These are phyloP conservation scores for Diplodus sargus DNA, from an alignment of 2,797 vertebrate species.

Conservation along the genomic window DNA sequence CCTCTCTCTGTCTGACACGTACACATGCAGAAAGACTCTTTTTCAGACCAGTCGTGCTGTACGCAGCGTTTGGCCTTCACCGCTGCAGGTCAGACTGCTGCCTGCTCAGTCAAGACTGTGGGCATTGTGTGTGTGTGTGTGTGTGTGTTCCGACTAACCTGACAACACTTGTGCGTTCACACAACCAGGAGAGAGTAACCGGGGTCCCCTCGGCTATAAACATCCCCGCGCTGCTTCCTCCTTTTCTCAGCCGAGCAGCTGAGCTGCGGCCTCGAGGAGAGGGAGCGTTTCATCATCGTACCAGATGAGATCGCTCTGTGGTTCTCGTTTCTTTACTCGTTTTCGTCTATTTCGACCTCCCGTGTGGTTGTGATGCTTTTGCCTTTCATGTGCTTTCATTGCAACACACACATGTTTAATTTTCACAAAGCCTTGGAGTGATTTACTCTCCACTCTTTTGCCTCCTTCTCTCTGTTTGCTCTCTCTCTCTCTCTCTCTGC, in stretches of 20 bases:
- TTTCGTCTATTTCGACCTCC: neutral
- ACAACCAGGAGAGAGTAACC: slow-evolving; percentile 27
- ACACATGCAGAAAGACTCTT: slow-evolving; percentile 2
- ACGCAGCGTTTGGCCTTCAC: slow-evolving; percentile 35
- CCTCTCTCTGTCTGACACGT: neutral
- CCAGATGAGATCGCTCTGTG: neutral
- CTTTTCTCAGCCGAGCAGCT: slow-evolving; percentile 26
- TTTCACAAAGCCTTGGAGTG: slow-evolving; percentile 27
- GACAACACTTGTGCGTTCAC: slow-evolving; percentile 36
- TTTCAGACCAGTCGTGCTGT: slow-evolving; percentile 24
- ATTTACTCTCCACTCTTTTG: slow-evolving; percentile 35
- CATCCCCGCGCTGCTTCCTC: neutral
- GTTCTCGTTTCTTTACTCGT: neutral
- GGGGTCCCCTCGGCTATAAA: slow-evolving; percentile 38
- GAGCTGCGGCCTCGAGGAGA: slow-evolving; percentile 46
- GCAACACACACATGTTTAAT: slow-evolving; percentile 7
- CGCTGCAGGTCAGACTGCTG: slow-evolving; percentile 22
- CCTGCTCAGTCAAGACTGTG: slow-evolving; percentile 25
- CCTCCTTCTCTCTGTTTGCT: slow-evolving; percentile 28
- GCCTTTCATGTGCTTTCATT: neutral
- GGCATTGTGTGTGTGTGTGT: slow-evolving; percentile 42
- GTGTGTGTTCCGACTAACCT: neutral
- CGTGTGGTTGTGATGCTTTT: neutral
- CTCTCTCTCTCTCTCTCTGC: slow-evolving; percentile 51
- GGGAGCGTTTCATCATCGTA: slow-evolving; percentile 24